Evolutionary conservation across 2,888 invertebrate genomes (phyloP).

Genomic region (Serripes groenlandicus): DNA sequence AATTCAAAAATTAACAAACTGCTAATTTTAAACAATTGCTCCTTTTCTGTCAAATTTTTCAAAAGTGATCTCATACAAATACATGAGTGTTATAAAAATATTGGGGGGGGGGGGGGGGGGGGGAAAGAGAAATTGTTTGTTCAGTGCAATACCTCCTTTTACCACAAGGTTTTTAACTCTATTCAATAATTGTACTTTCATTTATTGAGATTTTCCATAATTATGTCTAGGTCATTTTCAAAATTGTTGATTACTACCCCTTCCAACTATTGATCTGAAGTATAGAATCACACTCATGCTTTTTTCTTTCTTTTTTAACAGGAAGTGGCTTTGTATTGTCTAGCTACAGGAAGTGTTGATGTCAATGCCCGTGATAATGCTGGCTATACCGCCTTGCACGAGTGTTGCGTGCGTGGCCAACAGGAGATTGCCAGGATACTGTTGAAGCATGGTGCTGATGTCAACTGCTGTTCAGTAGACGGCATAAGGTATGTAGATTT

Average conservation of each 20-base stretch:
- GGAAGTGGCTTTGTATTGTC: constrained; percentile 96
- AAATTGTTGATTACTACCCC: too few relatives aligned
- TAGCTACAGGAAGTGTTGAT: constrained; percentile 95
- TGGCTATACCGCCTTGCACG: constrained; percentile 94
- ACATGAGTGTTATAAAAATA: too few relatives aligned
- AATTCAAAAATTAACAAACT: too few relatives aligned
- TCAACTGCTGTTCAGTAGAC: constrained; percentile 96
- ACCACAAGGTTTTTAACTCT: background rate
- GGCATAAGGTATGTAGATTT: constrained; percentile 88
- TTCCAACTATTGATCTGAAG: too few relatives aligned
- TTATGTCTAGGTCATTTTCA: too few relatives aligned
- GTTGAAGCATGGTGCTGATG: constrained; percentile 95
- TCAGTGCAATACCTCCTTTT: background rate
- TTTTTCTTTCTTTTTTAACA: constrained; percentile 86
- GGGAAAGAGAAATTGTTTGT: background rate
- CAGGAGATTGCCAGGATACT: constrained; percentile 94
- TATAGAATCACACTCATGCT: too few relatives aligned
- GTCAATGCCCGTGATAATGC: constrained; percentile 97
- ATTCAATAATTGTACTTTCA: too few relatives aligned
- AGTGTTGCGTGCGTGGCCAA: constrained; percentile 95
- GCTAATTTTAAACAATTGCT: too few relatives aligned
- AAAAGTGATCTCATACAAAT: too few relatives aligned
- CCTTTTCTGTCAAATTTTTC: too few relatives aligned
- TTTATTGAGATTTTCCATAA: too few relatives aligned
- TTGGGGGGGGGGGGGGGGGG: too few relatives aligned